Evolutionary conservation across 2,888 invertebrate species (phyloP), one percentile per base, ranked within the genome.

Genomic region (Lysandra coridon): DNA sequence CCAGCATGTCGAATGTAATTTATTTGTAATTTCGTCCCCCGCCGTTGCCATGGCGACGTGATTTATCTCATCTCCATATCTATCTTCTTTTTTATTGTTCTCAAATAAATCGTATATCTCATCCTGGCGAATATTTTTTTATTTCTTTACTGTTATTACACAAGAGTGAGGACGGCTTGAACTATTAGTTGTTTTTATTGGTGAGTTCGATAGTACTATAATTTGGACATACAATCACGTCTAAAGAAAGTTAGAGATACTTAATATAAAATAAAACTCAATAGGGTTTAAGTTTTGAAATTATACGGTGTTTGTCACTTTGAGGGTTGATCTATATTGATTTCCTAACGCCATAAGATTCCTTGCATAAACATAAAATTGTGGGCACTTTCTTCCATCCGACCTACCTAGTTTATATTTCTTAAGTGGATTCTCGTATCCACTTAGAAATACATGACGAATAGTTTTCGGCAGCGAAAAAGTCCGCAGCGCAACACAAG

Each of bases 1-100:
- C 84, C 83, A 82, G 85, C 86, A 86, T 86, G 86, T 87, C 86
- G 86, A 87, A 88, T 85, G 86, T 85, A 88, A 89, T 88, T 89
- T 87, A 89, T 88, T 89, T 88, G 87, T 90, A 89, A 89, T 89
- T 88, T 86, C 83, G 83, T 82, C 83, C 85, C 86, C 87, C 86
- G 85, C 84, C 82, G 89, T 88, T 83, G 83, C 86, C 83, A 87
- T 86, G 84, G 81, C 84, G 81, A 88, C 88, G 87, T 89, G 87
- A 88, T 88, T 88, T 87, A 88, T 89, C 83, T 81, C 82, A 82
- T 84, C 82, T 84, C 82, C 83, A 83, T 84, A 82, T 82, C 80
- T 78, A 78, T 81, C 81, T 78, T 77, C 82, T 80, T 73, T 79
- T 80, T 78, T 81, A 81, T 84, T 84, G 83, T 84, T 83, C 82